phyloP scores from a whole-genome alignment of 2,888 invertebrate species.

The Apotomis turbidana region DNA sequence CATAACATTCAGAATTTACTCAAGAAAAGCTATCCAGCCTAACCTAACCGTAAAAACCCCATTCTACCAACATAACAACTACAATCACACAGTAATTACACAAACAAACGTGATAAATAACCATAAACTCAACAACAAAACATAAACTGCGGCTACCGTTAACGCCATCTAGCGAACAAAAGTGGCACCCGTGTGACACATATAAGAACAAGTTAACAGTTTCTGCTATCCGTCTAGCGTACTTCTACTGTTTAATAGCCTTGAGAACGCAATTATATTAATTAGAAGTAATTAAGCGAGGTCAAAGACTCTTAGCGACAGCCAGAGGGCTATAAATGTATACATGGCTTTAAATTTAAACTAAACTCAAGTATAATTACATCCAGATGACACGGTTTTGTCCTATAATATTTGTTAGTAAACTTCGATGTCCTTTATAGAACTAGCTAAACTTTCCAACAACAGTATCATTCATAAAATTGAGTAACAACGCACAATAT shows the following conservation, averaged over 20 bases:
- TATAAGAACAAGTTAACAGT: conserved; percentile 60
- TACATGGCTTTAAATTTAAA: background rate
- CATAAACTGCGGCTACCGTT: conserved; percentile 44
- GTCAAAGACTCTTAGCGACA: conserved; percentile 53
- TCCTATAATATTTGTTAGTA: conserved; percentile 52
- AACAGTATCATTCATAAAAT: background rate
- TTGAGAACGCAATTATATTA: conserved; percentile 49
- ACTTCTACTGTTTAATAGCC: conserved; percentile 31
- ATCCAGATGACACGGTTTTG: conserved; percentile 46
- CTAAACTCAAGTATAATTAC: background rate
- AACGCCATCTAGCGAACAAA: conserved; percentile 62
- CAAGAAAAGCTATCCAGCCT: no score
- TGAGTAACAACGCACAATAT: background rate
- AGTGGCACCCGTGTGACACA: conserved; percentile 59
- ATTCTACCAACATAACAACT: background rate
- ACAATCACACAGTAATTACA: background rate
- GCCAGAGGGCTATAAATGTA: conserved; percentile 52
- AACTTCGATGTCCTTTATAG: conserved; percentile 42
- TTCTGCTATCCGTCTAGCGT: conserved; percentile 50
- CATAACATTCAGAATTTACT: no score
- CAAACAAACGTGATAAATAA: conserved; percentile 1
- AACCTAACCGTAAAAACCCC: no score
- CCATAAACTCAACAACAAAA: background rate
- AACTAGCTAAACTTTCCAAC: no score
- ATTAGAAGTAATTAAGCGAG: conserved; percentile 51